These are phyloP conservation scores for Microchrysa polita DNA, from an alignment of 2,888 invertebrate genomes.

Conservation along the genomic window DNA sequence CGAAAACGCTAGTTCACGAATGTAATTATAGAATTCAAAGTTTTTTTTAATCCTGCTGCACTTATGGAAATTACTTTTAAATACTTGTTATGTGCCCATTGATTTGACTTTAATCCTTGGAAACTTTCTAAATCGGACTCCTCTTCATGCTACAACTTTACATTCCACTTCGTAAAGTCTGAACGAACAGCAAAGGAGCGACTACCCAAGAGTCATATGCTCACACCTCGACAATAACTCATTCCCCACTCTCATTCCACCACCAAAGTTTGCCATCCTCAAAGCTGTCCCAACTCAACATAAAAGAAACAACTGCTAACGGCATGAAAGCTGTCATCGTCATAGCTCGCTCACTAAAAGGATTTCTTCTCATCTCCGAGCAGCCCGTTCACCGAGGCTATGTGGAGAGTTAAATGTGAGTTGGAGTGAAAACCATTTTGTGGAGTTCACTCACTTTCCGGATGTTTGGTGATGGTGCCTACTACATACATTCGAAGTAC, in stretches of 20 bases:
- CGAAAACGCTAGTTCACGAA: no score
- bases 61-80: neutral
- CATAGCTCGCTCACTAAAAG: slow-evolving; percentile 28
- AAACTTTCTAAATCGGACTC: slow-evolving; percentile 9
- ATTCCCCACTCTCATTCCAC: no score
- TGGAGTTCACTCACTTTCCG: neutral
- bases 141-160: neutral
- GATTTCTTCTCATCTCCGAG: slow-evolving; percentile 5
- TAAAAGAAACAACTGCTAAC: slow-evolving; percentile 23
- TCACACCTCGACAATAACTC: neutral
- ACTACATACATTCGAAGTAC: no score
- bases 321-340: slow-evolving; percentile 41
- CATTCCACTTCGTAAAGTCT: neutral
- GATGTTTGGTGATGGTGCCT: neutral
- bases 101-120: slow-evolving; percentile 19
- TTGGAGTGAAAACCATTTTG: neutral
- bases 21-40: no score
- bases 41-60: no score
- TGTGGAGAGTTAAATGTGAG: neutral
- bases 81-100: neutral
- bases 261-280: neutral
- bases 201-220: neutral
- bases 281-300: neutral
- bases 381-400: neutral
- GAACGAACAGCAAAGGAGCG: neutral